These are phyloP conservation scores for Drosophila cognata DNA, from an alignment of 2,888 invertebrate genomes.

Conservation along the genomic window DNA sequence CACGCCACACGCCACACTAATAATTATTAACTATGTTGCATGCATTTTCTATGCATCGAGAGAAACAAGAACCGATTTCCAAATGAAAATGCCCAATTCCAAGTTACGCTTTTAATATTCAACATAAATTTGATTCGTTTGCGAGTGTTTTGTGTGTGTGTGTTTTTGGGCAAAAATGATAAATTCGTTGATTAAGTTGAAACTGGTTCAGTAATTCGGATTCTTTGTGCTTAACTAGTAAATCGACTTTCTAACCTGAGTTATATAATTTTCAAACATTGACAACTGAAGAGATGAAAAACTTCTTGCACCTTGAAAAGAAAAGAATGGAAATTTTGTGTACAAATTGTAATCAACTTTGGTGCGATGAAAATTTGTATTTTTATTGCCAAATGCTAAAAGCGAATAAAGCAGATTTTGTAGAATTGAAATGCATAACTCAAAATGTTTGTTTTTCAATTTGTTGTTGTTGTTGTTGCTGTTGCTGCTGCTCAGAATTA, in stretches of 20 bases:
- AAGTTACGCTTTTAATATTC: slow-evolving; percentile 18
- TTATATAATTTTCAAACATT: slow-evolving; percentile 13
- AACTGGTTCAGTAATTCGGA: slow-evolving; percentile 66
- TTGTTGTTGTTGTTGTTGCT: neutral
- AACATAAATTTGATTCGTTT: slow-evolving; percentile 23
- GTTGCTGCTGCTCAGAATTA: slow-evolving; percentile 37
- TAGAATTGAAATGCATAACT: neutral
- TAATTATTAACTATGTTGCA: slow-evolving; percentile 25
- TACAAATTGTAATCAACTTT: neutral
- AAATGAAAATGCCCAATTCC: slow-evolving; percentile 21
- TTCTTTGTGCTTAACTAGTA: slow-evolving; percentile 8
- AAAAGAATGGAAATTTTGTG: too few species aligned
- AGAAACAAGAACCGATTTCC: neutral
- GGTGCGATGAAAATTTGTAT: neutral
- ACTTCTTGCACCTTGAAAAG: neutral
- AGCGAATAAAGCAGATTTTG: neutral
- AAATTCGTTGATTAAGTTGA: slow-evolving; percentile 67
- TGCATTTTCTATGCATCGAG: slow-evolving; percentile 16
- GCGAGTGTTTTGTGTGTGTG: neutral
- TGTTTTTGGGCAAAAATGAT: slow-evolving; percentile 57
- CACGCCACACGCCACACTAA: slow-evolving; percentile 9
- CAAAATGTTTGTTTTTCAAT: neutral
- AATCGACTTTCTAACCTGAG: slow-evolving; percentile 39
- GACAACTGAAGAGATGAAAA: neutral
- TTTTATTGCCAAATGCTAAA: too few species aligned